Conservation (phyloP, 2,113 vertebrate species). For the Siniperca knerii region DNA sequence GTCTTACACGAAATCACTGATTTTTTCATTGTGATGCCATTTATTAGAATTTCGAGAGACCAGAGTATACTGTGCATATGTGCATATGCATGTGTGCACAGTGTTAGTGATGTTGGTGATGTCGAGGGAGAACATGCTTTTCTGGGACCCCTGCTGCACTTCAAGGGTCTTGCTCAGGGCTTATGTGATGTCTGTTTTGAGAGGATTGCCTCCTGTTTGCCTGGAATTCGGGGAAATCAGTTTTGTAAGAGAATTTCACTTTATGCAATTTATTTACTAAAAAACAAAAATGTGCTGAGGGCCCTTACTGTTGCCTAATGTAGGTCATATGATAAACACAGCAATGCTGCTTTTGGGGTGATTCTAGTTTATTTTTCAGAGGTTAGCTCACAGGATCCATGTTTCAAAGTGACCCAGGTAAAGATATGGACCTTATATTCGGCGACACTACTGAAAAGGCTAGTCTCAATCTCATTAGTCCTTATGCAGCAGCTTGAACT, state of each 20-base stretch:
- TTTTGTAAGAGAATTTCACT: background rate
- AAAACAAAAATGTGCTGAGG: background rate
- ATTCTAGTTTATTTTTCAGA: background rate
- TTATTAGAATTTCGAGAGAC: conserved; percentile 13
- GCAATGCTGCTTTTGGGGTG: background rate
- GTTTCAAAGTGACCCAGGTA: background rate
- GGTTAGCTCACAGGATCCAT: background rate
- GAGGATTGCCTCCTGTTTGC: conserved; percentile 32
- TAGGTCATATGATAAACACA: conserved; percentile 26
- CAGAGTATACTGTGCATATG: background rate
- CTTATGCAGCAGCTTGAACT: background rate
- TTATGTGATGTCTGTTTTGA: conserved; percentile 67
- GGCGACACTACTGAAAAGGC: background rate
- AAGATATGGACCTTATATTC: background rate
- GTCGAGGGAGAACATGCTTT: conserved; percentile 66
- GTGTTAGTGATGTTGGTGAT: conserved; percentile 49
- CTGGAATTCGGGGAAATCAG: background rate
- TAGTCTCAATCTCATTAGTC: background rate
- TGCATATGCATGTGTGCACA: conserved; percentile 2
- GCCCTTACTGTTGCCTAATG: background rate
- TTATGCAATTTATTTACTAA: conserved; percentile 15
- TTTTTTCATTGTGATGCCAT: conserved; percentile 7
- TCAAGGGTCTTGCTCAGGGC: conserved; percentile 57
- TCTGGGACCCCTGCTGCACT: conserved; percentile 58
- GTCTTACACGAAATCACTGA: background rate